These are phyloP conservation scores for Eupithecia exiguata DNA, from an alignment of 2,888 invertebrate species.

Conservation along the genomic window DNA sequence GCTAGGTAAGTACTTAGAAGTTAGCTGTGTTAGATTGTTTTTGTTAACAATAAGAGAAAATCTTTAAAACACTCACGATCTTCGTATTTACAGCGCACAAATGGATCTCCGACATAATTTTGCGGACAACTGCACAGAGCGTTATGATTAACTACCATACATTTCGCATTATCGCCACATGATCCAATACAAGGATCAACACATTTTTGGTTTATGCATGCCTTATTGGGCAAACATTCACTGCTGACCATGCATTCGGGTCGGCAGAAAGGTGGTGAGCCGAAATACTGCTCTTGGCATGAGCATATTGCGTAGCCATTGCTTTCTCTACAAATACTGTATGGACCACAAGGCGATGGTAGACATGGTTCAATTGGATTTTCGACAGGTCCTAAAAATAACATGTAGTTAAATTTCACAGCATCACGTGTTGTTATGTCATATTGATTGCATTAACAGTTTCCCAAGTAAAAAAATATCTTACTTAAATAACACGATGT, in stretches of 20 bases:
- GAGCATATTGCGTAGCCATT: slow-evolving; percentile 91
- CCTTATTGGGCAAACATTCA: slow-evolving; percentile 91
- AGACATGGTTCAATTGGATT: slow-evolving; percentile 81
- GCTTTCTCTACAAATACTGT: slow-evolving; percentile 89
- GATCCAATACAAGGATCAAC: slow-evolving; percentile 91
- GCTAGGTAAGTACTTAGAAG: not conserved
- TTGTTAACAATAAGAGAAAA: slow-evolving; percentile 2
- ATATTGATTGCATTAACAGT: not conserved
- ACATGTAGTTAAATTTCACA: slow-evolving; percentile 30
- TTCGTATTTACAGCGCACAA: slow-evolving; percentile 87
- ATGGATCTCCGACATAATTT: slow-evolving; percentile 92
- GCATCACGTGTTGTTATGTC: not conserved
- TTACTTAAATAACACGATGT: slow-evolving; percentile 87
- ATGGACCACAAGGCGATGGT: slow-evolving; percentile 90
- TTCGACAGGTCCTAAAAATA: slow-evolving; percentile 67
- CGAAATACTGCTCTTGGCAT: slow-evolving; percentile 90
- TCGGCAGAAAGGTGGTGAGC: slow-evolving; percentile 90
- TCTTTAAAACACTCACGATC: slow-evolving; percentile 83
- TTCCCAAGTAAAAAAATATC: slow-evolving; percentile 26
- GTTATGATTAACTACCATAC: slow-evolving; percentile 93
- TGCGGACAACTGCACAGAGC: slow-evolving; percentile 92
- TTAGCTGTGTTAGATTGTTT: slow-evolving; percentile 28
- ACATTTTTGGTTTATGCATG: slow-evolving; percentile 92
- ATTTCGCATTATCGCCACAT: slow-evolving; percentile 92
- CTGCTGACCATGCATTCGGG: slow-evolving; percentile 93